These are phyloP conservation scores for Hirtodrosophila duncani DNA, from an alignment of 2,888 invertebrate species.

Conservation along the genomic window DNA sequence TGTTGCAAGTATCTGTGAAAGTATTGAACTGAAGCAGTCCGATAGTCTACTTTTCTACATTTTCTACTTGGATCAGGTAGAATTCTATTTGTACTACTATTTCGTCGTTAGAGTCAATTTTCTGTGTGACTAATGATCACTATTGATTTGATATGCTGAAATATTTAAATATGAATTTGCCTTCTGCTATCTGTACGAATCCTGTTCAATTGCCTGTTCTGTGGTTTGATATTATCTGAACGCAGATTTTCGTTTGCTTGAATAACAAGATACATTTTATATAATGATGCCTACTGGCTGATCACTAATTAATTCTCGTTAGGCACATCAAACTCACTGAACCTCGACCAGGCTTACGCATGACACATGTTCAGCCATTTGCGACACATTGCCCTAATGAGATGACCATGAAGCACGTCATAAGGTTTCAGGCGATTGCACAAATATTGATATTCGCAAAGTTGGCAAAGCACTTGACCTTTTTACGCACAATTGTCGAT, in stretches of 20 bases:
- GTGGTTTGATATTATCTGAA: no score
- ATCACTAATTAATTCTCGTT: slow-evolving; percentile 52
- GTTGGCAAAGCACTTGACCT: slow-evolving; percentile 33
- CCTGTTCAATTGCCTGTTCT: no score
- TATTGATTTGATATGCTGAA: no score
- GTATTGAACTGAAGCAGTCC: no score
- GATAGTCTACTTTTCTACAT: no score
- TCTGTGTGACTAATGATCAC: no score
- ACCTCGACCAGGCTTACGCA: slow-evolving; percentile 10
- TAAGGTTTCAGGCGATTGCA: slow-evolving; percentile 13
- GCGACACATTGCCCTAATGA: slow-evolving; percentile 34
- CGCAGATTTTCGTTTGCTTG: slow-evolving; percentile 15
- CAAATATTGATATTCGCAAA: slow-evolving; percentile 35
- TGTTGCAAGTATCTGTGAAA: no score
- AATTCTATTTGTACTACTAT: no score
- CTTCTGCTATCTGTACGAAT: no score
- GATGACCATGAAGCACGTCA: slow-evolving; percentile 19
- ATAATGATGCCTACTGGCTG: slow-evolving; percentile 35
- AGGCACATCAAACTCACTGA: slow-evolving; percentile 20
- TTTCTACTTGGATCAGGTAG: no score
- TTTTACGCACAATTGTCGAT: slow-evolving; percentile 12
- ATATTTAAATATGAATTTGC: no score
- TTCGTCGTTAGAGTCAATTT: no score
- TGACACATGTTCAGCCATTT: slow-evolving; percentile 1
- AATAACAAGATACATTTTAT: not conserved